Conservation (phyloP, 2,113 vertebrate species). For the Pagrus major region DNA sequence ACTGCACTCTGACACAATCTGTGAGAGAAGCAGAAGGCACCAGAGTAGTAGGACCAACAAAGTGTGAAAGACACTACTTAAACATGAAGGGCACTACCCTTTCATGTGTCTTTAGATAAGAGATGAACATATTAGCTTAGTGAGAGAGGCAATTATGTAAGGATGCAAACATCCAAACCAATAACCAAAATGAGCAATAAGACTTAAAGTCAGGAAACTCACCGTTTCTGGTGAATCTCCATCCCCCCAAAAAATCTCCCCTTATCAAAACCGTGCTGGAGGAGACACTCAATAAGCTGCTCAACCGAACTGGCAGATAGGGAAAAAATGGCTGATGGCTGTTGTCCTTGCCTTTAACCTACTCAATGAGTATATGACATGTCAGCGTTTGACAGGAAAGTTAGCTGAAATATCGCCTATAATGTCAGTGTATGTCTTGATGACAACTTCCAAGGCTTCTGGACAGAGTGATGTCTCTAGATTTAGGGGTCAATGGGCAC, state of each 20-base stretch:
- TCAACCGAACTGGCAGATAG: neutral
- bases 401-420: neutral
- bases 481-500: neutral
- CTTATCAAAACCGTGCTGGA: neutral
- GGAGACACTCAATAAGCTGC: neutral
- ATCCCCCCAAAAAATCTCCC: too few relatives aligned
- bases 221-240: neutral
- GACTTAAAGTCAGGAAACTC: neutral
- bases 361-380: neutral
- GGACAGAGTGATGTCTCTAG: neutral
- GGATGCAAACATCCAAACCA: slow-evolving; percentile 1
- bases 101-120: neutral
- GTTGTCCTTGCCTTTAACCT: slow-evolving; percentile 27
- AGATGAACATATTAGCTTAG: neutral
- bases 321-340: slow-evolving; percentile 5
- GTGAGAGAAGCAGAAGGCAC: neutral
- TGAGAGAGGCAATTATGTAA: slow-evolving; percentile 2
- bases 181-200: neutral
- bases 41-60: neutral
- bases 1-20: neutral
- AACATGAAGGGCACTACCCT: neutral
- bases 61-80: neutral
- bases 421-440: neutral
- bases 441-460: slow-evolving; percentile 7
- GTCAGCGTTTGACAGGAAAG: slow-evolving; percentile 22